These are phyloP conservation scores for Atopsyche davidsoni DNA, from an alignment of 1,140 invertebrate genomes.

Conservation along the genomic window DNA sequence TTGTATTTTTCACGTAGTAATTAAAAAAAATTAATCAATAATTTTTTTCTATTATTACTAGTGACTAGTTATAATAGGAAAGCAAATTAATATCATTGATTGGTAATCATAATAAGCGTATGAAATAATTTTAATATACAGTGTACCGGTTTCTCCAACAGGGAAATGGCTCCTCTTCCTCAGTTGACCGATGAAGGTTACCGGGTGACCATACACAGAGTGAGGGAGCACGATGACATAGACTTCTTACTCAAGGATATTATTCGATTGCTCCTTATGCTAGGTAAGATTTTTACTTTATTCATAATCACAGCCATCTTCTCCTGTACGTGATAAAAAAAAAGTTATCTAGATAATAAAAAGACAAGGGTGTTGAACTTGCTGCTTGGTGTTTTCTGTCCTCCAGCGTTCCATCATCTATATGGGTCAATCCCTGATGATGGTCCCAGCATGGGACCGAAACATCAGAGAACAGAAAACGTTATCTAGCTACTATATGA, in stretches of 20 bases:
- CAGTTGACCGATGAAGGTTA: not conserved
- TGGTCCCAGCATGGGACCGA: conserved; percentile 34
- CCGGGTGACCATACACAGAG: not conserved
- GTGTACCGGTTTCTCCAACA: too few relatives aligned
- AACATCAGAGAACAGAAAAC: conserved; percentile 2
- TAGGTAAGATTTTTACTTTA: not conserved
- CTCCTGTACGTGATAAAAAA: not conserved
- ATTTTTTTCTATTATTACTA: too few relatives aligned
- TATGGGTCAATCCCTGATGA: conserved; percentile 31
- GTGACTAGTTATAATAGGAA: too few relatives aligned
- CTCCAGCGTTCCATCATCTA: conserved; percentile 33
- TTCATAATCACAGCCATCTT: not conserved
- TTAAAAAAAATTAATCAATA: too few relatives aligned
- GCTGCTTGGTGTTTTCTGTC: conserved; percentile 38
- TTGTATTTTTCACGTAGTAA: too few relatives aligned
- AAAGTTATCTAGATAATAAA: not conserved
- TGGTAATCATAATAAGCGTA: too few relatives aligned
- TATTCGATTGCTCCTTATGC: not conserved
- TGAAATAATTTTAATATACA: too few relatives aligned
- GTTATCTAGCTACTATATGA: not conserved
- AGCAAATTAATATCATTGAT: too few relatives aligned
- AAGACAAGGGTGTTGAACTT: too few relatives aligned
- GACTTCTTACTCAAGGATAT: not conserved
- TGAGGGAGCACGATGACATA: not conserved
- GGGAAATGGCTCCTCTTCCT: not conserved